Percentiles rank a stretch among this genome's conserved stretches.
phyloP scores from a whole-genome alignment of 1,140 invertebrate species.

The Meloidogyne exigua region DNA sequence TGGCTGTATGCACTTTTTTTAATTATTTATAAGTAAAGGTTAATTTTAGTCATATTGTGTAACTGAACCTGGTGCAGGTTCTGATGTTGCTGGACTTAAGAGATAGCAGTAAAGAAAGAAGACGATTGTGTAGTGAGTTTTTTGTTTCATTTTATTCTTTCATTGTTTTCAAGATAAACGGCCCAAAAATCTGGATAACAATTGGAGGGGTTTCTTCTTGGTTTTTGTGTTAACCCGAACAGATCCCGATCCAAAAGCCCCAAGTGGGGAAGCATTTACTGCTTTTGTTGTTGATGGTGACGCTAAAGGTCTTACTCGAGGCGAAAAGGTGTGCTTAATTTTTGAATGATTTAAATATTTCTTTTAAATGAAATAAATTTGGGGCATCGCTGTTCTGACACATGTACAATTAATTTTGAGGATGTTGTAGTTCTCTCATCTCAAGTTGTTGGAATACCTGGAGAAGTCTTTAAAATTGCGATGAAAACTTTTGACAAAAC shows the following conservation, averaged over 20 bases:
- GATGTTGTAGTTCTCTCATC: constrained; percentile 81
- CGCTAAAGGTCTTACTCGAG: constrained; percentile 78
- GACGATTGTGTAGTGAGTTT: constrained; percentile 82
- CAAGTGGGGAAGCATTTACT: too few species aligned
- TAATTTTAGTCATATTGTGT: constrained; percentile 77
- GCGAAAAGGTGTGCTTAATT: constrained; percentile 74
- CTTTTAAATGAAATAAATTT: constrained; percentile 68
- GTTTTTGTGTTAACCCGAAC: too few species aligned
- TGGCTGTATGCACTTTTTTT: constrained; percentile 68
- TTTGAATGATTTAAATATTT: constrained; percentile 3
- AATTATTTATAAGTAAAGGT: not conserved
- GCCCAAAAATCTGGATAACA: constrained; percentile 87
- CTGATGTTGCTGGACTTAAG: constrained; percentile 72
- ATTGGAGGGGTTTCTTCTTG: constrained; percentile 93
- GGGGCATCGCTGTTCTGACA: constrained; percentile 93
- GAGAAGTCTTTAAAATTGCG: constrained; percentile 54
- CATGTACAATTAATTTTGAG: constrained; percentile 91
- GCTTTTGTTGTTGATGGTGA: too few species aligned
- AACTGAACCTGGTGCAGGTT: constrained; percentile 86
- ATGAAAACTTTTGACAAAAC: constrained; percentile 64
- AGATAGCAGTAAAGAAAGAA: constrained; percentile 79
- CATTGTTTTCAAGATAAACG: constrained; percentile 61
- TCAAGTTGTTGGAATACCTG: constrained; percentile 55
- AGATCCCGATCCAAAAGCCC: too few species aligned
- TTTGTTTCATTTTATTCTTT: not conserved